Evolutionary conservation across 2,888 invertebrate species (phyloP).

Genomic region (Patella ulyssiponensis): DNA sequence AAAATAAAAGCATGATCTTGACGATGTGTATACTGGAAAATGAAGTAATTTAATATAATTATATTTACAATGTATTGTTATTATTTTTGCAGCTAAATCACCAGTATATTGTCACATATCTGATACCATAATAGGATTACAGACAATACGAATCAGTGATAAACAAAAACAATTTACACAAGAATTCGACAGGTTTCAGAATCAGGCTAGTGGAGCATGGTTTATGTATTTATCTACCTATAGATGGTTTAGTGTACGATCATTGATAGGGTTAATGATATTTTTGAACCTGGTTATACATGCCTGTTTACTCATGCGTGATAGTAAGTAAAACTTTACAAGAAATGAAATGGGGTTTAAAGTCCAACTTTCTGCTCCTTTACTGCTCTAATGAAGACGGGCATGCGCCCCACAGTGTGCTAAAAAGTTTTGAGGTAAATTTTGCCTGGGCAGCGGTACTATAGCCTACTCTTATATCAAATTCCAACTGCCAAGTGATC

Average conservation of each 20-base stretch:
- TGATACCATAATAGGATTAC: slow-evolving; percentile 88
- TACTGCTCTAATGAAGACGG: too few relatives aligned
- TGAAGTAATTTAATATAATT: too few relatives aligned
- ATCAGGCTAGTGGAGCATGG: slow-evolving; percentile 90
- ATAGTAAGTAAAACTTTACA: slow-evolving; percentile 32
- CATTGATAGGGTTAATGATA: slow-evolving; percentile 30
- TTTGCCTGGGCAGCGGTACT: too few relatives aligned
- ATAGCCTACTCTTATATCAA: too few relatives aligned
- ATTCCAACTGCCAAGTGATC: too few relatives aligned
- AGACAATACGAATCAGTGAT: slow-evolving; percentile 90
- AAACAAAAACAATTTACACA: slow-evolving; percentile 83
- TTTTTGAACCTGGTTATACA: slow-evolving; percentile 39
- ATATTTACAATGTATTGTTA: too few relatives aligned
- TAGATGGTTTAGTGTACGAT: slow-evolving; percentile 84
- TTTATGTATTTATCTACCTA: slow-evolving; percentile 89
- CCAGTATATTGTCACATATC: slow-evolving; percentile 93
- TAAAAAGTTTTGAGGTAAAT: too few relatives aligned
- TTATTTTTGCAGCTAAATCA: slow-evolving; percentile 80
- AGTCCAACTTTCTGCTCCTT: too few relatives aligned
- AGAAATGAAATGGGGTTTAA: too few relatives aligned
- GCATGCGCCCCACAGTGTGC: too few relatives aligned
- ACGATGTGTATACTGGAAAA: too few relatives aligned
- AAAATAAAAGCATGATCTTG: too few relatives aligned
- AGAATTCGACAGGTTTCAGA: slow-evolving; percentile 71
- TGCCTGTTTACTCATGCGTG: slow-evolving; percentile 32